Evolutionary conservation across 2,113 vertebrate genomes (phyloP), one percentile per base, ranked within the genome.

Genomic region (Rhodinocichla rosea): DNA sequence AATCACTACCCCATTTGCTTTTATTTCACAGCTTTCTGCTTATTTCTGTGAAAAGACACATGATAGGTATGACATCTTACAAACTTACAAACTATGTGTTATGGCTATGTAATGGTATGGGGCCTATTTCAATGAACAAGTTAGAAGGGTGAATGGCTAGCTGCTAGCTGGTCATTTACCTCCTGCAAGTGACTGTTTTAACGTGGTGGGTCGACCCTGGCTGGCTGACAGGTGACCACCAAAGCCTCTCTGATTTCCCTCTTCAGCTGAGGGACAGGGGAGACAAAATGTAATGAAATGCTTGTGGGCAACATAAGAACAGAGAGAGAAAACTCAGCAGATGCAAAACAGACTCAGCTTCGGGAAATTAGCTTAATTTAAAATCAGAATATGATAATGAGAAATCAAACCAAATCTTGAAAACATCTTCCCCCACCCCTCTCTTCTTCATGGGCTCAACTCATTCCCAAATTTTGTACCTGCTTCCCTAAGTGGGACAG

Each of bases 21-120:
- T 75, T 80, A 47, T 67, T 89, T 55, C 28, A 49, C 19, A 33
- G 5, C 60, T 73, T 64, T 69, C 5, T 78, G 26, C 28, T 52
- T 10, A 45, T 65, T 85, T 88, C 35, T 82, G 15, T 75, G 37
- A 49, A 65, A 84, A 84, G 21, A 14, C 14, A 23, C 0, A 2
- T 22, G 9, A 30, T 20, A 65, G 14, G 26, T 4, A 32, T 50
- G 16, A 35, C 21, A 32, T 17, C 1, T 0, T 32, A 57, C 32
- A 33, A 59, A 20, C 13, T 37, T 56, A 42, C 7, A 56, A 85
- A 60, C 5, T 22, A 18, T 4, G 4, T 60, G 7, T 45, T 42
- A 15, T 40, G 9, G 13, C 10, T 42, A 11, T 35, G 7, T 45
- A 26, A 12, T 27, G 33, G 5, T 50, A 42, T 28, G 47, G 47